A percentile compares a stretch with the other conserved stretches of the same genome.
phyloP scores from a whole-genome alignment of 2,888 invertebrate species.

The Mamestra brassicae region DNA sequence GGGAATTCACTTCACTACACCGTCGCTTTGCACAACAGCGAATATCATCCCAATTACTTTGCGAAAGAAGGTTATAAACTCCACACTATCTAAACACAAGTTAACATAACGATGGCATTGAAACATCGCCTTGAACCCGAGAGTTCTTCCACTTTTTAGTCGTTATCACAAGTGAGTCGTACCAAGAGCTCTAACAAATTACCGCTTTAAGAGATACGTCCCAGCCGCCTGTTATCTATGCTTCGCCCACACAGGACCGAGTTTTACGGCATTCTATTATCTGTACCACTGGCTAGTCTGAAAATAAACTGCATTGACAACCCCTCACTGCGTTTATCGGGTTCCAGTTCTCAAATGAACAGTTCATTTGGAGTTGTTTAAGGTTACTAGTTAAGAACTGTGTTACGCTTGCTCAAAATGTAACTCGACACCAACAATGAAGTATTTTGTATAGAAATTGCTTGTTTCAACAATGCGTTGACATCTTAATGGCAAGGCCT shows the following conservation, averaged over 20 bases:
- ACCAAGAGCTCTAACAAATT: slow-evolving; percentile 84
- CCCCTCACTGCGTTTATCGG: slow-evolving; percentile 72
- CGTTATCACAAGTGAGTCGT: slow-evolving; percentile 78
- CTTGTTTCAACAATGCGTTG: slow-evolving; percentile 11
- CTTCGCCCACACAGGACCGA: slow-evolving; percentile 82
- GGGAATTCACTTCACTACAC: slow-evolving; percentile 34
- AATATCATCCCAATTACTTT: slow-evolving; percentile 53
- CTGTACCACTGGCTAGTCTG: slow-evolving; percentile 82
- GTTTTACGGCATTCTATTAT: slow-evolving; percentile 85
- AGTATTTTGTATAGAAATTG: background rate
- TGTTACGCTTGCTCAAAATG: slow-evolving; percentile 19
- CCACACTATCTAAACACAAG: slow-evolving; percentile 39
- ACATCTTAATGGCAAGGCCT: slow-evolving; percentile 31
- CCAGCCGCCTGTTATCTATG: slow-evolving; percentile 79
- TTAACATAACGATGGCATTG: slow-evolving; percentile 35
- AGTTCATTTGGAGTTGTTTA: slow-evolving; percentile 56
- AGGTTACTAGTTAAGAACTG: slow-evolving; percentile 4
- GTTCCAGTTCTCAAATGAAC: slow-evolving; percentile 71
- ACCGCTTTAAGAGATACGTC: slow-evolving; percentile 84
- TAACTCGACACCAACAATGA: slow-evolving; percentile 3
- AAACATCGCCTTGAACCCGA: slow-evolving; percentile 69
- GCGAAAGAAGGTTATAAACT: slow-evolving; percentile 49
- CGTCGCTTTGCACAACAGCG: slow-evolving; percentile 15
- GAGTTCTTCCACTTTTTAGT: slow-evolving; percentile 70
- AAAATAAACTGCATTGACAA: slow-evolving; percentile 83